phyloP scores from a whole-genome alignment of 2,113 vertebrate species.

The Lamprotornis superbus region DNA sequence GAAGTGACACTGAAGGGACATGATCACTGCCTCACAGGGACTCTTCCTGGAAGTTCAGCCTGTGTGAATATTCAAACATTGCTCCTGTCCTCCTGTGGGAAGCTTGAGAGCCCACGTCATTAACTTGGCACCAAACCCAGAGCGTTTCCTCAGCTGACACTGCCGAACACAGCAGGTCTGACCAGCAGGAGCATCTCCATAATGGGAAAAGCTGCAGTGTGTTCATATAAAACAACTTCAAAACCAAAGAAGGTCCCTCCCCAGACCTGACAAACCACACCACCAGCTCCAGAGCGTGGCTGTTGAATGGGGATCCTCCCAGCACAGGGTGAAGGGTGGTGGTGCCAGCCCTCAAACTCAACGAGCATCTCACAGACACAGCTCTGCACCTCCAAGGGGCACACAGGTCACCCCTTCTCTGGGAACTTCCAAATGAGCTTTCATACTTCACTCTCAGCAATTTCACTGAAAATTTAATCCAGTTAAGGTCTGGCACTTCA shows the following conservation, averaged over 20 bases:
- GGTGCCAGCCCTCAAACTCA: not conserved
- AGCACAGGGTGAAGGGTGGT: not conserved
- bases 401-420: not conserved
- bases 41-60: not conserved
- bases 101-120: not conserved
- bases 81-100: not conserved
- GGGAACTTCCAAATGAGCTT: not conserved
- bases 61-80: not conserved
- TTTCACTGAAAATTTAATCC: not conserved
- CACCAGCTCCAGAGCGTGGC: not conserved
- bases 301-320: not conserved
- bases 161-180: not conserved
- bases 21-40: not conserved
- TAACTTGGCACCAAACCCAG: not conserved
- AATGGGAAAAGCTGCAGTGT: not conserved
- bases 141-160: fast-evolving
- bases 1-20: fast-evolving
- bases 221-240: not conserved
- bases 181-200: not conserved
- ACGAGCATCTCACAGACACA: fast-evolving
- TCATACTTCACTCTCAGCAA: not conserved
- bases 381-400: not conserved
- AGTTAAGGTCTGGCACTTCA: not conserved
- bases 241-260: not conserved
- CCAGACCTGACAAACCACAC: not conserved